These are phyloP conservation scores for Malurus elegans DNA, from an alignment of 2,113 vertebrate species.

Conservation along the genomic window DNA sequence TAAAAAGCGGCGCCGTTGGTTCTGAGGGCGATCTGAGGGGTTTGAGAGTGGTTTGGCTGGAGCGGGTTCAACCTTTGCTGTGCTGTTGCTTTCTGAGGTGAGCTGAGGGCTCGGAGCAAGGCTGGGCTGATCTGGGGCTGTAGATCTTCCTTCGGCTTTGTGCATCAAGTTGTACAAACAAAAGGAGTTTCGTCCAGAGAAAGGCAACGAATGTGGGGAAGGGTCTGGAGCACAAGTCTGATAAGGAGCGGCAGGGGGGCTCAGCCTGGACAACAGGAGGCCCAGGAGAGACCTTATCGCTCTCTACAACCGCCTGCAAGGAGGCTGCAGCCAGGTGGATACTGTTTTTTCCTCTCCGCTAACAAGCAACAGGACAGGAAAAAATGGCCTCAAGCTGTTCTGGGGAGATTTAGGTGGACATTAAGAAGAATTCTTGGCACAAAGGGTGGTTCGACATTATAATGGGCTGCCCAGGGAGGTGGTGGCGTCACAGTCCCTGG, in stretches of 20 bases:
- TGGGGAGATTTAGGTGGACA: rapidly evolving
- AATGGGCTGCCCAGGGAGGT: rapidly evolving
- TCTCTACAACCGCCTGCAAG: rapidly evolving
- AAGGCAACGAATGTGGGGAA: too few species aligned
- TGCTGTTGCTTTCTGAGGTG: not conserved
- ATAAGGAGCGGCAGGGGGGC: too few species aligned
- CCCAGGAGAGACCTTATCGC: rapidly evolving
- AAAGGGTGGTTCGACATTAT: rapidly evolving
- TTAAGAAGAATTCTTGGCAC: not conserved
- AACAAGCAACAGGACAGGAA: too few species aligned
- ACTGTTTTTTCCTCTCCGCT: not conserved
- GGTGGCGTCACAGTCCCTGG: not conserved
- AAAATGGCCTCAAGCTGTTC: not conserved
- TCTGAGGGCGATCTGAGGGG: rapidly evolving
- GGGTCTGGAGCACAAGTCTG: too few species aligned
- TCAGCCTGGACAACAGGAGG: not conserved
- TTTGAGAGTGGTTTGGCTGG: rapidly evolving
- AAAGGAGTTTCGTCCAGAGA: too few species aligned
- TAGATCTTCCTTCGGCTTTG: not conserved
- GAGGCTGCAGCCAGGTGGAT: not conserved
- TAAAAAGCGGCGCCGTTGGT: not conserved
- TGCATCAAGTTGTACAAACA: too few species aligned
- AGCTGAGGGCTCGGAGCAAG: rapidly evolving
- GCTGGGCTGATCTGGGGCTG: rapidly evolving
- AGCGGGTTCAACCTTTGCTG: rapidly evolving